Base-by-base conservation (phyloP, 2,113 vertebrate genomes). In the Rhagologus leucostigma region DNA sequence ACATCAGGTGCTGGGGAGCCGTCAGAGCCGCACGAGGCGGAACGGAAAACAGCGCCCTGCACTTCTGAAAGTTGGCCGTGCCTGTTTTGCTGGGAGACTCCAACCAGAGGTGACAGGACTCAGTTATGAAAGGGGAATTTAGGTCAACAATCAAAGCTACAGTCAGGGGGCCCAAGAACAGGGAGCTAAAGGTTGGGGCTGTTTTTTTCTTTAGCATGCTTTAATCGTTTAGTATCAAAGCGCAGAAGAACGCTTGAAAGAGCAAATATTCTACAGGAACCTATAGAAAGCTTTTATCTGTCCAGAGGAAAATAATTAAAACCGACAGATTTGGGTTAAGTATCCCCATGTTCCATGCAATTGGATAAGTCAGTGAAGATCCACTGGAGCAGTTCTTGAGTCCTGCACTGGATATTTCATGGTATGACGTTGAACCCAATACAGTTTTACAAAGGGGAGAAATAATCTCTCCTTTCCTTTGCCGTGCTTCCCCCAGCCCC, bases 251-350 rank as follows among this genome's bases (percentile, higher is more conserved):
- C 96, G 98, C 98, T 97, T 98, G 96, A 98, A 95, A 98, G 97
- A 98, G 96, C 98, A 98, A 98, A 98, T 97, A 98, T 97, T 97
- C 96, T 95, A 97, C 96, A 96, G 95, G 97, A 98, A 97, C 97
- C 98, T 98, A 98, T 98, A 97, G 97, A 97, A 98, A 98, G 98
- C 98, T 98, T 98, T 98, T 98, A 98, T 98, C 97, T 98, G 97
- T 97, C 96, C 98, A 97, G 94, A 97, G 76, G 95, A 98, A 96
- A 98, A 95, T 98, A 98, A 98, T 98, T 96, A 98, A 97, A 97
- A 77, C 90, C 96, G 98, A 98, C 98, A 98, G 98, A 98, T 98
- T 98, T 95, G 97, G 98, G 98, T 98, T 98, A 98, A 98, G 98
- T 98, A 96, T 96, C 97, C 93, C 97, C 97, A 96, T 97, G 95